These are phyloP conservation scores for Dasypus novemcinctus DNA, from an alignment of 2,113 vertebrate species.

Conservation along the genomic window DNA sequence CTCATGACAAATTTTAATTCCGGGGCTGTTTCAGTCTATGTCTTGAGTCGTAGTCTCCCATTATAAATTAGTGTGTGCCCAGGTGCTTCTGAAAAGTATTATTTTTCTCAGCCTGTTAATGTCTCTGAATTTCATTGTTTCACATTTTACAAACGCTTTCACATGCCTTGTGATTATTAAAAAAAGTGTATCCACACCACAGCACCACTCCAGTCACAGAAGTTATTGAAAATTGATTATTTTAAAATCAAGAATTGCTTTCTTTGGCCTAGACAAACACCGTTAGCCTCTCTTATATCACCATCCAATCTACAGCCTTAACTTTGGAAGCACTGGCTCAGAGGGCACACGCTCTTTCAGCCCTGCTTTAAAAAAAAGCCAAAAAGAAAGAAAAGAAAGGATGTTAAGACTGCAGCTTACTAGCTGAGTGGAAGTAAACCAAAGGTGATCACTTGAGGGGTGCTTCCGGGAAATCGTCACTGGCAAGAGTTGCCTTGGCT, in stretches of 20 bases:
- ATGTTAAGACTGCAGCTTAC: not conserved
- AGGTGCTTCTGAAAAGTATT: not conserved
- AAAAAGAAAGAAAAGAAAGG: not conserved
- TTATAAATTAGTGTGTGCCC: not conserved
- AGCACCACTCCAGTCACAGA: not conserved
- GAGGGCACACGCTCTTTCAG: not conserved
- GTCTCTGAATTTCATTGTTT: not conserved
- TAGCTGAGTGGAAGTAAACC: not conserved
- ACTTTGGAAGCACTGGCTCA: not conserved
- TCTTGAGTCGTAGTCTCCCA: not conserved
- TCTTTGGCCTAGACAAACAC: not conserved
- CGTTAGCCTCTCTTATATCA: not conserved
- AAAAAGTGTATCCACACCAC: not conserved
- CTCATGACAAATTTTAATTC: not conserved
- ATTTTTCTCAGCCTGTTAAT: not conserved
- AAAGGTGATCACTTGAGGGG: not conserved
- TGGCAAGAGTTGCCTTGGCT: not conserved
- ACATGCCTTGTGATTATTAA: not conserved
- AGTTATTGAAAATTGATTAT: not conserved
- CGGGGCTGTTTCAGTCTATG: not conserved
- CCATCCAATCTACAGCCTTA: not conserved
- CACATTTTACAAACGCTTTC: not conserved
- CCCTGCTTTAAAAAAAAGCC: not conserved
- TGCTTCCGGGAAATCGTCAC: not conserved
- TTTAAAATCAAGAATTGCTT: not conserved